These are phyloP conservation scores for Oenanthe oenanthe DNA, from an alignment of 2,113 vertebrate species.

Conservation along the genomic window DNA sequence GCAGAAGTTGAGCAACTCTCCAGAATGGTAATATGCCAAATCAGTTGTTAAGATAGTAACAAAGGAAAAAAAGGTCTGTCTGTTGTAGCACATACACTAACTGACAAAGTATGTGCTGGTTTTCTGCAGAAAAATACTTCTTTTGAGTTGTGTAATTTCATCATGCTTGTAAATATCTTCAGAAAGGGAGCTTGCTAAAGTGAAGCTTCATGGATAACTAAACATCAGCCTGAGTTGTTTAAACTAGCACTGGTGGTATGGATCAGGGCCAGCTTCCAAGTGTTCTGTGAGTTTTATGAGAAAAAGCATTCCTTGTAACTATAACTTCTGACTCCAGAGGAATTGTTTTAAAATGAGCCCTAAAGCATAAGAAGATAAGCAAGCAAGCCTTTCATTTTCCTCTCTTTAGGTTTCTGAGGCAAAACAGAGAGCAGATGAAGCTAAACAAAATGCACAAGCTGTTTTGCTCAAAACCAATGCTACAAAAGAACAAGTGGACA, in stretches of 20 bases:
- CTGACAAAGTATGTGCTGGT: constrained; percentile 9
- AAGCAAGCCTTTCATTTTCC: not conserved
- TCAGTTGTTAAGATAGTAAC: not conserved
- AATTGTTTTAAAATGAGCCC: not conserved
- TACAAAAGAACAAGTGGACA: constrained; percentile 88
- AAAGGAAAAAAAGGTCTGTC: not conserved
- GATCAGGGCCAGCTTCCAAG: not conserved
- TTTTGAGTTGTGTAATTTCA: not conserved
- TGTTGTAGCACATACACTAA: not conserved
- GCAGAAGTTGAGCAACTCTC: constrained; percentile 94
- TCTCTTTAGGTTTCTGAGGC: constrained; percentile 87
- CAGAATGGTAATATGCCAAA: constrained; percentile 82
- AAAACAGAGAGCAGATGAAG: constrained; percentile 89
- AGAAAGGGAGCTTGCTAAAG: not conserved
- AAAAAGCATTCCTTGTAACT: not conserved
- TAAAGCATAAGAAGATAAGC: not conserved
- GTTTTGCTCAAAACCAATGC: constrained; percentile 89
- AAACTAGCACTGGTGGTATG: constrained; percentile 27
- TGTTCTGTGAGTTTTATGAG: constrained; percentile 37
- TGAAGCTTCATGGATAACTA: not conserved
- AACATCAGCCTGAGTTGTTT: constrained; percentile 32
- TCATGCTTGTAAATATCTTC: not conserved
- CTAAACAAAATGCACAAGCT: constrained; percentile 87
- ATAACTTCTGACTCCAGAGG: not conserved
- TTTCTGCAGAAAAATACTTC: not conserved